A percentile compares a stretch with the other conserved stretches of the same genome.
phyloP scores from a whole-genome alignment of 2,888 invertebrate genomes.

The Dasysyrphus albostriatus region DNA sequence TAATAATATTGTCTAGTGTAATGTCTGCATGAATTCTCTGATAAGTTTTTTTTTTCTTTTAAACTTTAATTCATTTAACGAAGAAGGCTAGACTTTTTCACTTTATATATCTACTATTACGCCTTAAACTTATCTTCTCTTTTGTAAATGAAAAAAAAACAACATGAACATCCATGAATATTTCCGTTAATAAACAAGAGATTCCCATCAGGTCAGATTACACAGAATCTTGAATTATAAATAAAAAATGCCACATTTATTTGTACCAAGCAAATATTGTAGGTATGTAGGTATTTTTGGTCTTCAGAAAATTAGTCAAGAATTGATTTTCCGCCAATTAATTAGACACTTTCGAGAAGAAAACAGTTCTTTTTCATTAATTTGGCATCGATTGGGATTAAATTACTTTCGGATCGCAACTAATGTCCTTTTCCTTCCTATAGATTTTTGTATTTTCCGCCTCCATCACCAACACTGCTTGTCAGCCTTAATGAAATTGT shows the following conservation, averaged over 20 bases:
- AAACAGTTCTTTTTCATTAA: slow-evolving; percentile 73
- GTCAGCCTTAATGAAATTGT: slow-evolving; percentile 74
- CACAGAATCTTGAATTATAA: slow-evolving; percentile 40
- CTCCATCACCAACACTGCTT: slow-evolving; percentile 10
- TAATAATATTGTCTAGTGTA: no score
- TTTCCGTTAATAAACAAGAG: not conserved
- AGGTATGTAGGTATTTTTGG: slow-evolving; percentile 1
- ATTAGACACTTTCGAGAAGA: slow-evolving; percentile 59
- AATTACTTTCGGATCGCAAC: slow-evolving; percentile 64
- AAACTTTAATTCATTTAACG: no score
- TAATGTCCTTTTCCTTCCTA: slow-evolving; percentile 62
- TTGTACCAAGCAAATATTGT: slow-evolving; percentile 33
- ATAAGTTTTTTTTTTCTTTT: no score
- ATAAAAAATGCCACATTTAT: slow-evolving; percentile 28
- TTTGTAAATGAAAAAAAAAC: no score
- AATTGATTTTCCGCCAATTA: slow-evolving; percentile 64
- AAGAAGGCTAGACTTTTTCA: no score
- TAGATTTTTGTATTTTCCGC: slow-evolving; percentile 46
- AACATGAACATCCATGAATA: not conserved
- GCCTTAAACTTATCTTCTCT: no score
- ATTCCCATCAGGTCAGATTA: not conserved
- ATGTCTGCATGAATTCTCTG: no score
- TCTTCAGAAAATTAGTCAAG: slow-evolving; percentile 42
- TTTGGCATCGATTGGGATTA: slow-evolving; percentile 74
- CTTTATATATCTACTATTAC: no score